These are phyloP conservation scores for Lepisosteus oculatus DNA, from an alignment of 2,113 vertebrate species.

Conservation along the genomic window DNA sequence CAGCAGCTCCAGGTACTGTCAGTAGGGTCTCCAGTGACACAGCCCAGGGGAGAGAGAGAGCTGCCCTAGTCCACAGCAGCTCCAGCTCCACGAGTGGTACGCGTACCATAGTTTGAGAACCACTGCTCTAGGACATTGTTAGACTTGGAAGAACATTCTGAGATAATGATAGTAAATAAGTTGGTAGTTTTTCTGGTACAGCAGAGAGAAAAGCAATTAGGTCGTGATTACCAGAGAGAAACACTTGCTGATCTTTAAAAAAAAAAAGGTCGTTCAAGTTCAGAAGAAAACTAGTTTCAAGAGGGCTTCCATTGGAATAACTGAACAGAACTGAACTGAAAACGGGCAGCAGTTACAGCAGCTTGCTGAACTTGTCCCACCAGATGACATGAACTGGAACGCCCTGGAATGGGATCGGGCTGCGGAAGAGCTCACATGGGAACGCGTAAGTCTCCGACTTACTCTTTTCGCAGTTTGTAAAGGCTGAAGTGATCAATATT, in stretches of 20 bases:
- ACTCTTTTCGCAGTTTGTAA: too few species aligned
- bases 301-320: too few species aligned
- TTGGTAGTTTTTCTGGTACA: too few species aligned
- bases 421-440: constrained; percentile 95
- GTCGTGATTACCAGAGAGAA: background rate
- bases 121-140: too few species aligned
- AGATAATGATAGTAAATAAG: background rate
- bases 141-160: background rate
- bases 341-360: background rate
- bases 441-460: constrained; percentile 71
- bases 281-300: background rate
- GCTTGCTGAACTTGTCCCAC: constrained; percentile 30
- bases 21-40: too few species aligned
- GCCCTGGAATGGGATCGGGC: constrained; percentile 95
- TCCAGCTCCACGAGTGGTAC: constrained; percentile 52
- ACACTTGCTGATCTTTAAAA: background rate
- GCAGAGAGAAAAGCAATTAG: background rate
- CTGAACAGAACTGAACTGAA: background rate
- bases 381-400: constrained; percentile 98
- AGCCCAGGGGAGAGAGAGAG: too few species aligned
- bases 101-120: too few species aligned
- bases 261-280: background rate
- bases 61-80: constrained; percentile 34
- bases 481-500: too few species aligned
- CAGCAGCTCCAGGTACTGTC: constrained; percentile 77